Evolutionary conservation across 2,113 vertebrate genomes (phyloP).

Genomic region (Lophius piscatorius): DNA sequence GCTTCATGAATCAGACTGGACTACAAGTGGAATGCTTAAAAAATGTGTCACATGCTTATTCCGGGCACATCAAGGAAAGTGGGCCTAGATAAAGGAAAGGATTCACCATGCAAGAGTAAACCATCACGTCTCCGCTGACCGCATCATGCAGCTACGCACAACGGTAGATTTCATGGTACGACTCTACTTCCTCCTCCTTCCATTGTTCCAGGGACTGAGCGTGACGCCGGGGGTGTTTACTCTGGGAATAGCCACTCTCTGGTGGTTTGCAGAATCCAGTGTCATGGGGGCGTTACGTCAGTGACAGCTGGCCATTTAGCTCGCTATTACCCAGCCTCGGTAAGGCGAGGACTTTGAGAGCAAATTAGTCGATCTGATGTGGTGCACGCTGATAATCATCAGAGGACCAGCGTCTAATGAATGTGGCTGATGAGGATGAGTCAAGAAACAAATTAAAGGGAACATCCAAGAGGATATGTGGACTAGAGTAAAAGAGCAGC

Average conservation of each 20-base stretch:
- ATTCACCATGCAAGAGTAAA: conserved; percentile 35
- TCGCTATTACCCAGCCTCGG: neutral
- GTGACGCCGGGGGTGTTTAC: conserved; percentile 19
- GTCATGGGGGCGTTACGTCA: conserved; percentile 12
- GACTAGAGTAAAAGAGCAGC: conserved; percentile 11
- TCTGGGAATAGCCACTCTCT: conserved; percentile 1
- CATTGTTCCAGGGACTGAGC: conserved; percentile 5
- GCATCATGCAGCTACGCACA: conserved; percentile 23
- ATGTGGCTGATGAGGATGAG: conserved; percentile 16
- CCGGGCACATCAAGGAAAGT: conserved; percentile 28
- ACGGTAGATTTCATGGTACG: conserved; percentile 7
- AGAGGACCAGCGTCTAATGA: conserved; percentile 8
- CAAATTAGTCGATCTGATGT: conserved; percentile 30
- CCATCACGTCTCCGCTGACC: conserved; percentile 29
- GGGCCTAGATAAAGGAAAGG: conserved; percentile 28
- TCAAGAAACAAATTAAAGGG: neutral
- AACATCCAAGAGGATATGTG: neutral
- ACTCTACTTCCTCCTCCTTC: conserved; percentile 36
- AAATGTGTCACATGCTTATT: conserved; percentile 1
- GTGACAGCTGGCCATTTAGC: neutral
- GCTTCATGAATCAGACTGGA: neutral
- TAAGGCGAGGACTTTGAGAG: conserved; percentile 22
- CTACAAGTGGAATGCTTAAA: conserved; percentile 10
- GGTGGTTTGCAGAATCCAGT: conserved; percentile 14
- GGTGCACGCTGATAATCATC: conserved; percentile 26